Conservation (phyloP, 2,888 invertebrate species). For the Malacosoma neustria region DNA sequence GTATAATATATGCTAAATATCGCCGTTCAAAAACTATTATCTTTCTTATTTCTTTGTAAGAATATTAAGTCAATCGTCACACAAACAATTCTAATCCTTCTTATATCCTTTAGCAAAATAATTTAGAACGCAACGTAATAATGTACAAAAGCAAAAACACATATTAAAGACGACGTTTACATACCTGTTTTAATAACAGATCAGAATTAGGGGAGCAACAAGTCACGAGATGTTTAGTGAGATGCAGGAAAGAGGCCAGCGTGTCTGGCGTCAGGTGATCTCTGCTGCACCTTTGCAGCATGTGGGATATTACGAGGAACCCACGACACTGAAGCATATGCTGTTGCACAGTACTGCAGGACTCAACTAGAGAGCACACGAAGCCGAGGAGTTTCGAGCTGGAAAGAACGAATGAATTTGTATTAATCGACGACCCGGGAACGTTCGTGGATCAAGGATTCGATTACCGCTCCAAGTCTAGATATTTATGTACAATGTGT, state of each 20-base stretch:
- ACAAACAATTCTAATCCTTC: too few relatives aligned
- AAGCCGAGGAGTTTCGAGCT: slow-evolving; percentile 97
- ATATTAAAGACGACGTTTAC: slow-evolving; percentile 2
- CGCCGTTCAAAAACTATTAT: too few relatives aligned
- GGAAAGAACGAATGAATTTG: slow-evolving; percentile 29
- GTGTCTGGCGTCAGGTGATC: slow-evolving; percentile 97
- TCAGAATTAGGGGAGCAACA: slow-evolving; percentile 95
- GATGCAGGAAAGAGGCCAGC: slow-evolving; percentile 90
- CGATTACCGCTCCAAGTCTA: too few relatives aligned
- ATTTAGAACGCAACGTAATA: too few relatives aligned
- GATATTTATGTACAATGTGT: too few relatives aligned
- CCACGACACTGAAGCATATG: slow-evolving; percentile 99
- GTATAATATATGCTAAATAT: too few relatives aligned
- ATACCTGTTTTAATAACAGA: slow-evolving; percentile 92
- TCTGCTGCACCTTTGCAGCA: slow-evolving; percentile 93
- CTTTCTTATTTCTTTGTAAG: too few relatives aligned
- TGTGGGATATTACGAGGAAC: slow-evolving; percentile 97
- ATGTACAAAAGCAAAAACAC: not conserved
- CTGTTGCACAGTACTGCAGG: slow-evolving; percentile 97
- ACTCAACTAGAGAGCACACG: slow-evolving; percentile 97
- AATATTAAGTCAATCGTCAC: too few relatives aligned
- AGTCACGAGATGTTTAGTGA: slow-evolving; percentile 94
- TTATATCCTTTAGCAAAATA: too few relatives aligned
- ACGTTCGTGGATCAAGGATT: too few relatives aligned
- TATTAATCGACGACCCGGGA: too few relatives aligned